Evolutionary conservation across 2,113 vertebrate species (phyloP).

Genomic region (Motacilla tschutschensis): DNA sequence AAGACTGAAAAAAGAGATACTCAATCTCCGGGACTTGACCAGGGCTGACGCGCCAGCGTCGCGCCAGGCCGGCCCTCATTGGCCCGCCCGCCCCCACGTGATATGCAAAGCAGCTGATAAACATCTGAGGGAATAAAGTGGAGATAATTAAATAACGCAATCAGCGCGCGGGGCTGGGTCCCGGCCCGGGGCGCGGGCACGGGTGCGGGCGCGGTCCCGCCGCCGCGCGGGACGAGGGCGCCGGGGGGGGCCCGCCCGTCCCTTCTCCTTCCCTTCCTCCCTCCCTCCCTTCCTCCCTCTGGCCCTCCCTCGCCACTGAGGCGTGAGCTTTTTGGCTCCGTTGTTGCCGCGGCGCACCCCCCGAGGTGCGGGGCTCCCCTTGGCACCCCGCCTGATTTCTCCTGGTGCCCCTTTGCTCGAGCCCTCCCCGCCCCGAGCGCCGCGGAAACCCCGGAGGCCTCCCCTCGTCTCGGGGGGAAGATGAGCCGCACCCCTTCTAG

Average conservation of each 20-base stretch:
- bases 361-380: background rate
- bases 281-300: background rate
- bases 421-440: background rate
- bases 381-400: background rate
- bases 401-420: background rate
- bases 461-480: background rate
- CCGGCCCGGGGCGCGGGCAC: background rate
- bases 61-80: slow-evolving; percentile 82
- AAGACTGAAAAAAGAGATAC: slow-evolving; percentile 90
- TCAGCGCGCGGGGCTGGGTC: slow-evolving; percentile 41
- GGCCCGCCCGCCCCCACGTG: slow-evolving; percentile 86
- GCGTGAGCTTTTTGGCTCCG: slow-evolving; percentile 27
- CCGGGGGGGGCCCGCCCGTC: background rate
- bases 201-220: background rate
- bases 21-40: slow-evolving; percentile 81
- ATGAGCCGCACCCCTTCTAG: background rate
- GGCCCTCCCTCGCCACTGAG: slow-evolving; percentile 21
- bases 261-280: background rate
- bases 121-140: slow-evolving; percentile 73
- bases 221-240: background rate
- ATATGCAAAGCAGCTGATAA: slow-evolving; percentile 93
- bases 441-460: background rate
- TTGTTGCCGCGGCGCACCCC: background rate
- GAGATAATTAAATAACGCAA: slow-evolving; percentile 77
- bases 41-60: slow-evolving; percentile 84